Evolutionary conservation across 2,797 vertebrate genomes (phyloP).

Genomic region (Arrhamphus sclerolepis): DNA sequence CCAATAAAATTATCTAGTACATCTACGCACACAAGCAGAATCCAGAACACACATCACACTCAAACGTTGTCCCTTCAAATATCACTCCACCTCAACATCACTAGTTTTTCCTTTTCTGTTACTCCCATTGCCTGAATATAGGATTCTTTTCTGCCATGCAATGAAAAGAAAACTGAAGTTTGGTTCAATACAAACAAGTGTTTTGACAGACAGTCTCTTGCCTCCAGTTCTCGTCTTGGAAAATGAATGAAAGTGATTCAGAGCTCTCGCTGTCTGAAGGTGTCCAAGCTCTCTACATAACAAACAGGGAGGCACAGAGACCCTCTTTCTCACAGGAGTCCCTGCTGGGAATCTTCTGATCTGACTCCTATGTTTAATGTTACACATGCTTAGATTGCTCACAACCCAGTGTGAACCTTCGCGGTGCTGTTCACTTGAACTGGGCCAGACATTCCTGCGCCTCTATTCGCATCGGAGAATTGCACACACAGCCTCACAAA

Average conservation of each 20-base stretch:
- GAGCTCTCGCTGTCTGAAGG: constrained; percentile 8
- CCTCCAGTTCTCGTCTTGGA: constrained; percentile 29
- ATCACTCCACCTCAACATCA: not conserved
- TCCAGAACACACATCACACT: constrained; percentile 13
- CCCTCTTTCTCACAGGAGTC: constrained; percentile 26
- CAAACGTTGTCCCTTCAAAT: not conserved
- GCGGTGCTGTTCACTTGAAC: constrained; percentile 66
- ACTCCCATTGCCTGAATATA: not conserved
- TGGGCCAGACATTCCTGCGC: constrained; percentile 49
- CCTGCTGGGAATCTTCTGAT: constrained; percentile 52
- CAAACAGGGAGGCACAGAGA: not conserved
- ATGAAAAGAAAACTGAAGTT: too few species aligned
- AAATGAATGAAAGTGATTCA: constrained; percentile 20
- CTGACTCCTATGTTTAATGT: constrained; percentile 60
- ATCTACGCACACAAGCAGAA: constrained; percentile 25
- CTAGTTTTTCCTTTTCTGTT: not conserved
- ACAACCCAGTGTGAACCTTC: constrained; percentile 67
- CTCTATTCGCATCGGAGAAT: constrained; percentile 24
- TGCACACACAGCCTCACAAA: constrained; percentile 6
- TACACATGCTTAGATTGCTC: constrained; percentile 44
- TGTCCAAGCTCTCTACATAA: not conserved
- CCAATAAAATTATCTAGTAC: constrained; percentile 36
- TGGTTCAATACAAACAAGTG: too few species aligned
- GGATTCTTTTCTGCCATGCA: not conserved
- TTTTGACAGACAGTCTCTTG: not conserved